Evolutionary conservation across 2,888 invertebrate species (phyloP), one percentile per base, ranked within the genome.

Genomic region (Hirtodrosophila histrioides): DNA sequence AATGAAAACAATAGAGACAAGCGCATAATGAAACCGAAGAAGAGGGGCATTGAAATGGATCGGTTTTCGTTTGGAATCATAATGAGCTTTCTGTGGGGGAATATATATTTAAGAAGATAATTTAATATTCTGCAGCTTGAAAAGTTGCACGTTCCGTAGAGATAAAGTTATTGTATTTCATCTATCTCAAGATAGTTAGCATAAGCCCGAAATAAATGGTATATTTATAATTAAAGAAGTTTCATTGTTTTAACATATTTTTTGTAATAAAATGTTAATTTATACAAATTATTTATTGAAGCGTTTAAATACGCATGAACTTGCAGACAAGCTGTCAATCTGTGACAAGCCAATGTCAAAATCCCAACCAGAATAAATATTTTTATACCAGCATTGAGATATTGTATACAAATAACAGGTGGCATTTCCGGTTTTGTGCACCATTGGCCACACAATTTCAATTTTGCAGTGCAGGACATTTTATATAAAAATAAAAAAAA

Each of bases 321-420:
- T 75, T 84, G 51, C 83, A 64, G 70, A 50, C 75, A 73, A 78
- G 60, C 78, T 79, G 79, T 65, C 76, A 70, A 57, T 54, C 64
- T 63, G 63, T 48, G 48, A 66, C 60, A 31, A 6, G 41, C 58
- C 49, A 61, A 36, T 58, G 45, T 35, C 41, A 36, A 39, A 36
- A 23, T 4, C 17, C 8, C 50, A 55, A 29, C 24, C 17, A 17
- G 17, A 1, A 17, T 17, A 17, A 17, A 48, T 44, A 12, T 55
- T 54, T 75, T 54, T 31, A 57, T 61, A 46, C 6, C 51, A 55
- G 48, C 48, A 78, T 78, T 74, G 50, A 70, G 60, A 58, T 55
- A 85, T 75, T 73, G 66, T 63, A 61, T 61, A 69, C 60, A 64
- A 68, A 69, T 74, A 80, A 68, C 83, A 81, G 86, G 85, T 83